These are phyloP conservation scores for Mnemiopsis leidyi DNA, from an alignment of 37 sponge, comb jelly and placozoan species.

Conservation along the genomic window DNA sequence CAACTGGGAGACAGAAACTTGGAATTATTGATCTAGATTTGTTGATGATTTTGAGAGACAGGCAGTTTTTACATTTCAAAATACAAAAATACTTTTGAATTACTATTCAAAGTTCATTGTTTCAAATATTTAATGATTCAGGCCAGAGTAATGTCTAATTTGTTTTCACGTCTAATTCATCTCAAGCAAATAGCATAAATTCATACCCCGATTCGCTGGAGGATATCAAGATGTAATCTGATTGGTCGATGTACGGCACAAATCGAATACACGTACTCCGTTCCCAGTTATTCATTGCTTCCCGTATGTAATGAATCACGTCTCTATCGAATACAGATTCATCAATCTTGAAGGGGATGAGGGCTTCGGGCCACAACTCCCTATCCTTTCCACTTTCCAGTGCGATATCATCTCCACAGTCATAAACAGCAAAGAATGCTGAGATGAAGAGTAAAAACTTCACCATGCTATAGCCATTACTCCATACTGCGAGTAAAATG, in stretches of 20 bases:
- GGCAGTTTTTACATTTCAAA: no score
- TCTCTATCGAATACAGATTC: background rate
- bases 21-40: no score
- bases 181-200: no score
- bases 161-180: no score
- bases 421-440: background rate
- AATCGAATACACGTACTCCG: background rate
- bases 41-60: no score
- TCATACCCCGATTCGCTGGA: background rate
- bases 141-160: no score
- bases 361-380: slow-evolving; percentile 21
- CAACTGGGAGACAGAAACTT: background rate
- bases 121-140: no score
- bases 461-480: background rate
- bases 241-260: slow-evolving; percentile 58
- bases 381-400: background rate
- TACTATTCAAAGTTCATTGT: no score
- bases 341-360: slow-evolving; percentile 31
- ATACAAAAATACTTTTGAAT: no score
- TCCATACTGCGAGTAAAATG: no score
- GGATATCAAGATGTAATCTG: slow-evolving; percentile 17
- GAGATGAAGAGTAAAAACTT: background rate
- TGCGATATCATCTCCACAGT: background rate
- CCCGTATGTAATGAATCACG: background rate
- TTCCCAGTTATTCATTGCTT: slow-evolving; percentile 59